These are phyloP conservation scores for Anoplius nigerrimus DNA, from an alignment of 2,888 invertebrate genomes.

Conservation along the genomic window DNA sequence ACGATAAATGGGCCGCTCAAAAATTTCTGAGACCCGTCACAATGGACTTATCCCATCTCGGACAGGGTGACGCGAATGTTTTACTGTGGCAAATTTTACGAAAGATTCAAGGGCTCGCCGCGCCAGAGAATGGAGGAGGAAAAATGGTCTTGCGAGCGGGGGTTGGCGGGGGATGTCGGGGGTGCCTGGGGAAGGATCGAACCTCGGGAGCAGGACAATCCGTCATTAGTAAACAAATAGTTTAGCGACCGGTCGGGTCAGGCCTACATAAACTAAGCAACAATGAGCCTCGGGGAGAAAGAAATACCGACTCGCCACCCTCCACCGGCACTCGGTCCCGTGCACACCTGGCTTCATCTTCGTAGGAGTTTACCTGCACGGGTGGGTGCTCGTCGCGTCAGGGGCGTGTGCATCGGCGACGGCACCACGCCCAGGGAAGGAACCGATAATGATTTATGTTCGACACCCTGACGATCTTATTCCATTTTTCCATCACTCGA, in stretches of 20 bases:
- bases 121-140: constrained; percentile 16
- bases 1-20: no score
- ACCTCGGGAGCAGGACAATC: constrained; percentile 60
- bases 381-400: constrained; percentile 48
- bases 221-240: constrained; percentile 72
- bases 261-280: constrained; percentile 67
- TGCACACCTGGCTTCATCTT: constrained; percentile 56
- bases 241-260: constrained; percentile 60
- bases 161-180: constrained; percentile 32
- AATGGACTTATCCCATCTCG: no score
- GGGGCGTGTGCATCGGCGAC: constrained; percentile 32
- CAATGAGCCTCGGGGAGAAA: constrained; percentile 60
- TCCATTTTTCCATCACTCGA: neutral
- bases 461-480: constrained; percentile 27
- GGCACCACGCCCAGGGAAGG: constrained; percentile 31
- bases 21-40: no score
- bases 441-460: constrained; percentile 32
- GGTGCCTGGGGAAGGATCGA: constrained; percentile 32
- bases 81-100: no score
- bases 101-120: no score
- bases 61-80: no score
- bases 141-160: constrained; percentile 30
- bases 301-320: constrained; percentile 57
- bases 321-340: constrained; percentile 44
- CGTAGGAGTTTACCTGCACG: constrained; percentile 54